Evolutionary conservation across 2,797 vertebrate species (phyloP).

Genomic region (Sphaeramia orbicularis): DNA sequence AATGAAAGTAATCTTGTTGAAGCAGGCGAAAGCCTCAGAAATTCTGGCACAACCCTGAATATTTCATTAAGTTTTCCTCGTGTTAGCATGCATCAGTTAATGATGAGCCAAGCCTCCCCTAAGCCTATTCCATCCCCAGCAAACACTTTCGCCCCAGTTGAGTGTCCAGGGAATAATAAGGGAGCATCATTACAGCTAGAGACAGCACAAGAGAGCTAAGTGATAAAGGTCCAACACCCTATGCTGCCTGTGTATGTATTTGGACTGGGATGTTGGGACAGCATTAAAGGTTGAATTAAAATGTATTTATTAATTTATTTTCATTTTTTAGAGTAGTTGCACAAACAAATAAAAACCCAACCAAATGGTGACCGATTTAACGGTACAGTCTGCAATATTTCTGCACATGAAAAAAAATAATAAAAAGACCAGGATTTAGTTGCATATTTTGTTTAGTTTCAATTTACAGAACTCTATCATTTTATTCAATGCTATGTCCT

Average conservation of each 20-base stretch:
- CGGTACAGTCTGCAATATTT: too few relatives aligned
- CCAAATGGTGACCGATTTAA: too few relatives aligned
- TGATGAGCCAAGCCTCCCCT: slow-evolving; percentile 48
- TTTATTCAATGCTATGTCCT: too few relatives aligned
- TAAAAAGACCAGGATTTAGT: too few relatives aligned
- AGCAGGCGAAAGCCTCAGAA: slow-evolving; percentile 58
- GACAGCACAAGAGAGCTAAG: background rate
- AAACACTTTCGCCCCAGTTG: slow-evolving; percentile 33
- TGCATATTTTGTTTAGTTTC: too few relatives aligned
- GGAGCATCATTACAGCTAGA: slow-evolving; percentile 24
- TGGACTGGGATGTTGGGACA: background rate
- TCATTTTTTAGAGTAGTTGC: background rate
- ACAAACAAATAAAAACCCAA: background rate
- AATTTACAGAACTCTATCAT: too few relatives aligned
- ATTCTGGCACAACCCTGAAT: slow-evolving; percentile 65
- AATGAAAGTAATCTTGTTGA: slow-evolving; percentile 61
- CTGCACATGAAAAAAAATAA: too few relatives aligned
- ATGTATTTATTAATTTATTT: background rate
- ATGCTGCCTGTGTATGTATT: background rate
- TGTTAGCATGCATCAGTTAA: slow-evolving; percentile 55
- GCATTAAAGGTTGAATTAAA: background rate
- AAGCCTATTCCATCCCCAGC: slow-evolving; percentile 16
- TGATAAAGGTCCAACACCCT: background rate
- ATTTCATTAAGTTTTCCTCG: slow-evolving; percentile 68
- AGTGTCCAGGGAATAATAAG: slow-evolving; percentile 36